phyloP scores from a whole-genome alignment of 2,113 vertebrate genomes.

The Lucifuga dentata region DNA sequence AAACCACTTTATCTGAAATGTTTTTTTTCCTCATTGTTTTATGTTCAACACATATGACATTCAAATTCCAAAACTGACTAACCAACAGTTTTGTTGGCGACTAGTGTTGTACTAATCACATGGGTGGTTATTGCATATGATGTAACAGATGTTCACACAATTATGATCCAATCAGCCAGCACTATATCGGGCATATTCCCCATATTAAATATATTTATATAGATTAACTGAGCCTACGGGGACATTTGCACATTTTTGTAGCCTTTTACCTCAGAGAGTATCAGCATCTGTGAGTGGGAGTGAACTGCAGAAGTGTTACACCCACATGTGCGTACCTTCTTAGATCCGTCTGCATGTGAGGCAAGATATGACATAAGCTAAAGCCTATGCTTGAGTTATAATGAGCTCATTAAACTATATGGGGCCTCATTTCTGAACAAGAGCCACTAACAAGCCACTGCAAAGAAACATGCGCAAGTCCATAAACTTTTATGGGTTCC shows the following conservation, averaged over 20 bases:
- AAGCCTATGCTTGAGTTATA: constrained; percentile 59
- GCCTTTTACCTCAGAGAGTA: constrained; percentile 27
- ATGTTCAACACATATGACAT: too few relatives aligned
- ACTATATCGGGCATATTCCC: too few relatives aligned
- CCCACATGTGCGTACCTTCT: constrained; percentile 15
- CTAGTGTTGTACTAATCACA: background rate
- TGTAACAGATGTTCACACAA: constrained; percentile 3
- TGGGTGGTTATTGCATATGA: background rate
- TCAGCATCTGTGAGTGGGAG: constrained; percentile 13
- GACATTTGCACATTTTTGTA: constrained; percentile 7
- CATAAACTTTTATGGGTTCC: constrained; percentile 81
- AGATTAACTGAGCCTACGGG: background rate
- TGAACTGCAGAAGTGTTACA: constrained; percentile 31
- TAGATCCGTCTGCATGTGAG: constrained; percentile 14
- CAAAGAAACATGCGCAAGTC: constrained; percentile 74
- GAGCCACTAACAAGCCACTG: constrained; percentile 71
- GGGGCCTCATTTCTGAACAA: constrained; percentile 78
- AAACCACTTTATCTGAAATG: too few relatives aligned
- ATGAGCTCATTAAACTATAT: constrained; percentile 81
- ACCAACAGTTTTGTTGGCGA: too few relatives aligned
- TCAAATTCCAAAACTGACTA: too few relatives aligned
- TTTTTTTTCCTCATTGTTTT: too few relatives aligned
- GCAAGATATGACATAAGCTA: constrained; percentile 46
- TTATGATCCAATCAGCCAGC: constrained; percentile 19
- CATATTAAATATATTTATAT: too few relatives aligned